Conservation (phyloP, 2,113 vertebrate genomes). For the Hippocampus mohnikei region DNA sequence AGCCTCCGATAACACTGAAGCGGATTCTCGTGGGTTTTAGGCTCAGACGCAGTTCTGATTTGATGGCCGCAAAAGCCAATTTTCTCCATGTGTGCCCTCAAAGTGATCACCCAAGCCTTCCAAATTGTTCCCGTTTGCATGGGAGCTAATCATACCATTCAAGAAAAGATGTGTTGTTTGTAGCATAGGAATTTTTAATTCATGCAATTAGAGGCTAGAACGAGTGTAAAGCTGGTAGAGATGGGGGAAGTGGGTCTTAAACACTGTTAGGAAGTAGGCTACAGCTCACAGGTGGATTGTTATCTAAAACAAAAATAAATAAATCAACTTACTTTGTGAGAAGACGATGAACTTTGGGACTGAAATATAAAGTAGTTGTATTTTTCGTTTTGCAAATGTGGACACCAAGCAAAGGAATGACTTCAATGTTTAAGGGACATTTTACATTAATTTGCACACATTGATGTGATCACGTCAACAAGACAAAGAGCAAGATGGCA, state of each 20-base stretch:
- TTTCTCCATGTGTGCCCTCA: background rate
- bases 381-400: background rate
- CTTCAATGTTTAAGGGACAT: background rate
- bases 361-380: constrained; percentile 65
- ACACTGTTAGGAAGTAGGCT: background rate
- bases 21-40: background rate
- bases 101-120: background rate
- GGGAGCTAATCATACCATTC: background rate
- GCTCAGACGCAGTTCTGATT: background rate
- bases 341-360: constrained; percentile 68
- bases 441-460: background rate
- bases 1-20: too few species aligned
- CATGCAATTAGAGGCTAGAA: constrained; percentile 5
- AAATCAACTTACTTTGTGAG: constrained; percentile 71
- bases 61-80: background rate
- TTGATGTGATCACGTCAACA: too few species aligned
- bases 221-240: constrained; percentile 5
- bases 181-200: constrained; percentile 6
- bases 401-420: background rate
- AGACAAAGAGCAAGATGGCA: too few species aligned
- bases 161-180: background rate
- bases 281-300: background rate
- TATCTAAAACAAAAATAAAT: constrained; percentile 1
- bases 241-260: background rate
- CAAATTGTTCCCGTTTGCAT: background rate